phyloP scores from a whole-genome alignment of 2,797 vertebrate genomes.

The Macropus fuliginosus region DNA sequence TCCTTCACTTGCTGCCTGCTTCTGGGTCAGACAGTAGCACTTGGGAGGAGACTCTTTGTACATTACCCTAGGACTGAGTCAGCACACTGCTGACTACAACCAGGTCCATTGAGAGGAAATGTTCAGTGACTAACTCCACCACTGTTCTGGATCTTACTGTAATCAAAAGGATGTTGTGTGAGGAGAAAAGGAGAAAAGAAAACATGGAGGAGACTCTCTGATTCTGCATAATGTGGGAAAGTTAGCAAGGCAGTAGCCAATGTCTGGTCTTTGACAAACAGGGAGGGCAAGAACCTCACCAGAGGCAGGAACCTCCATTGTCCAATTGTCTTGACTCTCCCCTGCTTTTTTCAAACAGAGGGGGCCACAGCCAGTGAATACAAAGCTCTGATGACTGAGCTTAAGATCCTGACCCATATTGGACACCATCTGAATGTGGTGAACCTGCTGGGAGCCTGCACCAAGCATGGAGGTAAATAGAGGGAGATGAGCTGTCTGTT shows the following conservation, averaged over 20 bases:
- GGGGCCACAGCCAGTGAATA: constrained; percentile 95
- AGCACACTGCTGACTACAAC: constrained; percentile 68
- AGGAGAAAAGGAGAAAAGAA: constrained; percentile 67
- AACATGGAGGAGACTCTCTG: constrained; percentile 43
- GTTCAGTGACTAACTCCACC: constrained; percentile 67
- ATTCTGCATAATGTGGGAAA: constrained; percentile 56
- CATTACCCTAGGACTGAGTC: constrained; percentile 48
- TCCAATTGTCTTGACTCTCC: constrained; percentile 45
- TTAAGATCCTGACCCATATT: constrained; percentile 96
- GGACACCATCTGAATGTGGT: constrained; percentile 97
- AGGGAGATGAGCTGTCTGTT: rapidly evolving
- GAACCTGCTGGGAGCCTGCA: constrained; percentile 96
- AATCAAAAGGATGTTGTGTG: constrained; percentile 76
- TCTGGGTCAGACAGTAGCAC: constrained; percentile 26
- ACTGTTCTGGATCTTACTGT: constrained; percentile 71
- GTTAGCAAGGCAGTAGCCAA: neutral
- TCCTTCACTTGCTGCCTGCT: neutral
- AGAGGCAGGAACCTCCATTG: neutral
- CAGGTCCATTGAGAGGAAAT: constrained; percentile 75
- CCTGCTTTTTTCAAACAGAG: constrained; percentile 86
- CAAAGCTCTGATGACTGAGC: constrained; percentile 96
- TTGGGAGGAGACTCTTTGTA: neutral
- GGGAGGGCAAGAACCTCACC: neutral
- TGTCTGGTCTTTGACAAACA: neutral
- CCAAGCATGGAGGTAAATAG: constrained; percentile 92